Evolutionary conservation across 2,888 invertebrate genomes (phyloP).

Genomic region (Caenorhabditis afra): DNA sequence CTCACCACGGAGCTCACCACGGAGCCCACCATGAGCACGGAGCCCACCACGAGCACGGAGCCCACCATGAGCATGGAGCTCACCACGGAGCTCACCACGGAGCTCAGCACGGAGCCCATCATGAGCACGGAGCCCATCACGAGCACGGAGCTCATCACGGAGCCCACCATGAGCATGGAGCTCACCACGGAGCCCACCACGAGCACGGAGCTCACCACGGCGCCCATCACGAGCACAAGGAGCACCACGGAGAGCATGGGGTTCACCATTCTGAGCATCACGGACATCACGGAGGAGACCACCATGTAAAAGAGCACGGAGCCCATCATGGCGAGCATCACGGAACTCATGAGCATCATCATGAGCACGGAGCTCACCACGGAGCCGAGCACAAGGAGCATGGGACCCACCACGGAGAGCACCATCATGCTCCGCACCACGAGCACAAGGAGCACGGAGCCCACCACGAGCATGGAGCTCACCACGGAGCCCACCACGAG

Average conservation of each 20-base stretch:
- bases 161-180: constrained; percentile 12
- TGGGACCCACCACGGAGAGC: constrained; percentile 28
- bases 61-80: constrained; percentile 37
- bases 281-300: background rate
- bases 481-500: constrained; percentile 37
- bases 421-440: constrained; percentile 28
- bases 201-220: background rate
- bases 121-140: constrained; percentile 28
- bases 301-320: constrained; percentile 28
- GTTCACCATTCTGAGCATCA: constrained; percentile 18
- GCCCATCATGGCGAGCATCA: constrained; percentile 17
- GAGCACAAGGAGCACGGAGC: constrained; percentile 18
- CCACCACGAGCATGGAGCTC: constrained; percentile 36
- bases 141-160: constrained; percentile 26
- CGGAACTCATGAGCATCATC: constrained; percentile 10
- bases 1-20: constrained; percentile 36
- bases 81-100: constrained; percentile 29
- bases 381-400: constrained; percentile 10
- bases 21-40: constrained; percentile 6
- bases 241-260: constrained; percentile 13
- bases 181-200: constrained; percentile 8
- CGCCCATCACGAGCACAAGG: constrained; percentile 7
- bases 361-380: constrained; percentile 19
- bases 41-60: constrained; percentile 29
- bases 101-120: constrained; percentile 16